Conservation (phyloP, 2,888 invertebrate genomes). For the Subacronicta megacephala region DNA sequence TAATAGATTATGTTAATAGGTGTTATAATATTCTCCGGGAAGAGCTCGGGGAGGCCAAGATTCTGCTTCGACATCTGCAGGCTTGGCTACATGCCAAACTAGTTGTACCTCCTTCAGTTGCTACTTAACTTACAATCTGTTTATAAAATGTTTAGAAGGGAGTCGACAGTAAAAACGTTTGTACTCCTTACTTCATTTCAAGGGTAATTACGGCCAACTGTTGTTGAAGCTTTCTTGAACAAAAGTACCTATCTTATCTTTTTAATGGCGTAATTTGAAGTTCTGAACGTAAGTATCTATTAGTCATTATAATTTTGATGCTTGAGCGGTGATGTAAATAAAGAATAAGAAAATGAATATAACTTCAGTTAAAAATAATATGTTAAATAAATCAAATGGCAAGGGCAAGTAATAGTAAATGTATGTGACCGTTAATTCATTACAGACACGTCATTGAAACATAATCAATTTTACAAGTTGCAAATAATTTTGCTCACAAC, state of each 20-base stretch:
- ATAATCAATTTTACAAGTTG: conserved; percentile 12
- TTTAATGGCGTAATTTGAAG: conserved; percentile 39
- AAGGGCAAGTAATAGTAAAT: conserved; percentile 34
- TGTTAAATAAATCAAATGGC: conserved; percentile 19
- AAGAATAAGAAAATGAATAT: too few species aligned
- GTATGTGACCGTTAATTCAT: conserved; percentile 13
- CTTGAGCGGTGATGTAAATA: conserved; percentile 18
- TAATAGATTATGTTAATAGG: conserved; percentile 71
- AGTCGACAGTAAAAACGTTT: conserved; percentile 25
- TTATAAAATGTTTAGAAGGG: conserved; percentile 50
- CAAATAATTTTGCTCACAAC: not conserved
- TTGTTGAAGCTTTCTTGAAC: conserved; percentile 30
- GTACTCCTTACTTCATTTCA: conserved; percentile 16
- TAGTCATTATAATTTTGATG: conserved; percentile 28
- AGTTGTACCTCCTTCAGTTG: conserved; percentile 55
- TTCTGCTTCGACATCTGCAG: conserved; percentile 72
- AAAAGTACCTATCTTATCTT: conserved; percentile 39
- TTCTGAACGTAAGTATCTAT: conserved; percentile 34
- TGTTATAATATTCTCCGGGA: conserved; percentile 65
- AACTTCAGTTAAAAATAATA: conserved; percentile 17
- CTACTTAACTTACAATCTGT: conserved; percentile 56
- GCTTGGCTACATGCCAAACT: conserved; percentile 65
- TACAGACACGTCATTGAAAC: conserved; percentile 17
- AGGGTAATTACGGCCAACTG: conserved; percentile 40
- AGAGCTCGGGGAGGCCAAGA: conserved; percentile 61